Evolutionary conservation across 2,797 vertebrate genomes (phyloP).

Genomic region (Tolypeutes matacus): DNA sequence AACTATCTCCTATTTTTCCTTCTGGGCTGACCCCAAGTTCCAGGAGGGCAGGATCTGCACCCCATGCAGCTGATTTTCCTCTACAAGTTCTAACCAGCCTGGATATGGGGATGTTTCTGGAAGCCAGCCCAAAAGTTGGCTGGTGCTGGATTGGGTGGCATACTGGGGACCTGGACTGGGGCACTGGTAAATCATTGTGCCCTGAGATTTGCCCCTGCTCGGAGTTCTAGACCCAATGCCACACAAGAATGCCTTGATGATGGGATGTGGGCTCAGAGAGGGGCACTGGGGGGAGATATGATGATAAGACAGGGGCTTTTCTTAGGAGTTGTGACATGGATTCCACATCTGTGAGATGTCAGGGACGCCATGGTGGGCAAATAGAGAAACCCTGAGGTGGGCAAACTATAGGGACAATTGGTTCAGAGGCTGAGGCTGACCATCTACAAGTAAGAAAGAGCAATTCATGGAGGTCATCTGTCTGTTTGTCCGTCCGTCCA

Average conservation of each 20-base stretch:
- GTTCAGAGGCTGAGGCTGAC: conserved; percentile 36
- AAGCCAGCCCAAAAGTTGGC: neutral
- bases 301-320: neutral
- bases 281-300: neutral
- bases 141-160: neutral
- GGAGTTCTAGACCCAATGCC: neutral
- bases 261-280: neutral
- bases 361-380: neutral
- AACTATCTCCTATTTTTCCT: neutral
- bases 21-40: neutral
- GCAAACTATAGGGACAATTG: neutral
- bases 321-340: neutral
- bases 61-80: neutral
- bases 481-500: neutral
- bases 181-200: neutral
- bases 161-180: neutral
- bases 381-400: neutral
- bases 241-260: neutral
- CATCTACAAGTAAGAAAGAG: neutral
- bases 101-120: neutral
- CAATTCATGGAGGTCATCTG: neutral
- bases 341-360: conserved; percentile 17
- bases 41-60: neutral
- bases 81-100: neutral
- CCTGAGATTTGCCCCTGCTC: neutral